Percentiles rank a stretch among this genome's conserved stretches.
These are phyloP conservation scores for Litocranius walleri DNA, from an alignment of 2,113 vertebrate species.

Conservation along the genomic window DNA sequence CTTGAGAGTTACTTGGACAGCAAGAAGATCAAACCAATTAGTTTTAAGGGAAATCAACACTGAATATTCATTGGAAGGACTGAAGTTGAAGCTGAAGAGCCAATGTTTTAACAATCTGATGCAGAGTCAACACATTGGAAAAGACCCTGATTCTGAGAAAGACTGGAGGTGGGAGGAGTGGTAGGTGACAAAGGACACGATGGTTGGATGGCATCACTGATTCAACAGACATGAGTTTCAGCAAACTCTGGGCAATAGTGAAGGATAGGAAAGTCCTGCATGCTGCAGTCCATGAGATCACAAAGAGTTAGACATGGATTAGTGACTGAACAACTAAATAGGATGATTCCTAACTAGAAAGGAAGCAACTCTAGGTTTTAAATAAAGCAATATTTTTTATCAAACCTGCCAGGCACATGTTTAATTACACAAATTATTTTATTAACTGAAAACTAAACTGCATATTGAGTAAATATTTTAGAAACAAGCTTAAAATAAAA, in stretches of 20 bases:
- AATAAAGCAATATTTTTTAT: background rate
- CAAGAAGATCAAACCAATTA: background rate
- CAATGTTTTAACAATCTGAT: background rate
- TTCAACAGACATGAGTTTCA: background rate
- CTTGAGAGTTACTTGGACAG: background rate
- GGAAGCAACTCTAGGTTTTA: background rate
- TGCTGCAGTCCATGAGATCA: background rate
- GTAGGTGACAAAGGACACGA: background rate
- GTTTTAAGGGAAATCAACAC: background rate
- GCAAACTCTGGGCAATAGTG: background rate
- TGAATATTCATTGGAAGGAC: background rate
- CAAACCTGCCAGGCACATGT: background rate
- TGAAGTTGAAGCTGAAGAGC: background rate
- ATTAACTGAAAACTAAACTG: background rate
- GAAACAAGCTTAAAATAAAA: background rate
- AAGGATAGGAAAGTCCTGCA: background rate
- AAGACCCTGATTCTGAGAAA: background rate
- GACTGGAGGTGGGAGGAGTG: background rate
- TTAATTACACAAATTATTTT: background rate
- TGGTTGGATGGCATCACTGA: background rate
- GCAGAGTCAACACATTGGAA: background rate
- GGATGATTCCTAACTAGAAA: background rate
- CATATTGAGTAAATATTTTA: background rate
- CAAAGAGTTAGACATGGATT: background rate
- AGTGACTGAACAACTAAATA: background rate